phyloP scores from a whole-genome alignment of 2,113 vertebrate genomes.

The Leucosticte australis region DNA sequence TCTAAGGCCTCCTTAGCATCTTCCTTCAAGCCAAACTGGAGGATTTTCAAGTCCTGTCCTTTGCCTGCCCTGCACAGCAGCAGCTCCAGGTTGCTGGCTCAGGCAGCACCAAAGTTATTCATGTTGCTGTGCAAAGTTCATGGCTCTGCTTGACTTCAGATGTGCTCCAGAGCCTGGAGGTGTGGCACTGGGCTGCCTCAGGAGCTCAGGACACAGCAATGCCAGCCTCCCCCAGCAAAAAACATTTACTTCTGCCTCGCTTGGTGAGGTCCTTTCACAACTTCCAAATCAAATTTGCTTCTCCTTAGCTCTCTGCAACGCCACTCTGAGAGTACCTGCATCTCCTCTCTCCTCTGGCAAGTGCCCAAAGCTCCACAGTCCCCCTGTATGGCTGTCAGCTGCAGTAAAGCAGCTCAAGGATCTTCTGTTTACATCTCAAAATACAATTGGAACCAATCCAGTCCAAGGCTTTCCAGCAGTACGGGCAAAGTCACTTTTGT shows the following conservation, averaged over 20 bases:
- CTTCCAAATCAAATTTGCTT: background rate
- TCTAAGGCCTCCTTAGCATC: background rate
- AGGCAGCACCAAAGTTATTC: background rate
- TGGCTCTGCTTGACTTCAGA: background rate
- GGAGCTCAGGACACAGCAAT: background rate
- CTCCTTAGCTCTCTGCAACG: background rate
- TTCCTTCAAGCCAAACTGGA: background rate
- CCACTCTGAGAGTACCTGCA: background rate
- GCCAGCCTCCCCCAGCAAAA: accelerated
- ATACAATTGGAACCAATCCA: background rate
- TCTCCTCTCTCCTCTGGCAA: background rate
- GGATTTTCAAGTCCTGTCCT: background rate
- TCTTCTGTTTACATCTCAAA: background rate
- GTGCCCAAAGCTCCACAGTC: background rate
- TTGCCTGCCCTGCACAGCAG: background rate
- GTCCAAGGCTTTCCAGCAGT: background rate
- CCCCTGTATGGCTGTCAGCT: background rate
- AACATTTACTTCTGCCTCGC: background rate
- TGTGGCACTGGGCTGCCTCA: background rate
- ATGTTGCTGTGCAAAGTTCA: background rate
- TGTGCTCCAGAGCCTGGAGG: background rate
- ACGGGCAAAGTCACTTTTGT: background rate
- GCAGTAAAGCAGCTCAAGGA: background rate
- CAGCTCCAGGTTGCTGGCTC: background rate
- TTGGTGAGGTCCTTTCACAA: background rate